Conservation (phyloP, 2,888 invertebrate genomes). For the Athalia rosae region DNA sequence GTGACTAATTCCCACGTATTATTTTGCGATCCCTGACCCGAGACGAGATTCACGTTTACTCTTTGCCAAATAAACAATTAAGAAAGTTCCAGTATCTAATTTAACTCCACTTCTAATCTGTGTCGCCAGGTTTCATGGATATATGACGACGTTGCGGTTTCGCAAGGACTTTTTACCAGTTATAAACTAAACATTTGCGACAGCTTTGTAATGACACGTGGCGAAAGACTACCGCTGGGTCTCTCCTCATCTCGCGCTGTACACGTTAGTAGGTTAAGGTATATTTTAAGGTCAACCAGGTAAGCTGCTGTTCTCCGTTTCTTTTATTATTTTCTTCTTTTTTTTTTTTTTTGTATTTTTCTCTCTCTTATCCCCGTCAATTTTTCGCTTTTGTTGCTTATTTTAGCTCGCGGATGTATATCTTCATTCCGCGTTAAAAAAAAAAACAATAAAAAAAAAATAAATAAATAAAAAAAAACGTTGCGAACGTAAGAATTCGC, state of each 20-base stretch:
- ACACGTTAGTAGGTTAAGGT: constrained; percentile 41
- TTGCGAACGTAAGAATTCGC: constrained; percentile 12
- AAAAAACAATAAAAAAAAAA: too few species aligned
- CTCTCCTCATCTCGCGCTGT: constrained; percentile 39
- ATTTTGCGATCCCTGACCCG: constrained; percentile 17
- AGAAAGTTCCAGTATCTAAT: constrained; percentile 35
- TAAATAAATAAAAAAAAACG: too few species aligned
- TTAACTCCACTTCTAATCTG: constrained; percentile 27
- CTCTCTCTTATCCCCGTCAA: too few species aligned
- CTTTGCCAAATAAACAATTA: constrained; percentile 37
- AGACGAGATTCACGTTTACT: neutral
- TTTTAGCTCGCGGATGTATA: neutral
- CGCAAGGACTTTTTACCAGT: constrained; percentile 40
- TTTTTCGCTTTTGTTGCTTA: neutral
- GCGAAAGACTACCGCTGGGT: constrained; percentile 13
- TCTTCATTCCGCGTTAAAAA: neutral
- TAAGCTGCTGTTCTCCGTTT: constrained; percentile 11
- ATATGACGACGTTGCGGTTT: constrained; percentile 35
- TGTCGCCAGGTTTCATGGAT: constrained; percentile 11
- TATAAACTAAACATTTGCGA: constrained; percentile 40
- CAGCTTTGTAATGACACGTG: constrained; percentile 37
- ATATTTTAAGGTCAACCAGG: constrained; percentile 32
- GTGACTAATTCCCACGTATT: constrained; percentile 4
- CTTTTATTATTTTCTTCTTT: neutral
- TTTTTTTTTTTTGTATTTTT: neutral